These are phyloP conservation scores for Litoditis marina DNA, from an alignment of 2,888 invertebrate genomes.

Conservation along the genomic window DNA sequence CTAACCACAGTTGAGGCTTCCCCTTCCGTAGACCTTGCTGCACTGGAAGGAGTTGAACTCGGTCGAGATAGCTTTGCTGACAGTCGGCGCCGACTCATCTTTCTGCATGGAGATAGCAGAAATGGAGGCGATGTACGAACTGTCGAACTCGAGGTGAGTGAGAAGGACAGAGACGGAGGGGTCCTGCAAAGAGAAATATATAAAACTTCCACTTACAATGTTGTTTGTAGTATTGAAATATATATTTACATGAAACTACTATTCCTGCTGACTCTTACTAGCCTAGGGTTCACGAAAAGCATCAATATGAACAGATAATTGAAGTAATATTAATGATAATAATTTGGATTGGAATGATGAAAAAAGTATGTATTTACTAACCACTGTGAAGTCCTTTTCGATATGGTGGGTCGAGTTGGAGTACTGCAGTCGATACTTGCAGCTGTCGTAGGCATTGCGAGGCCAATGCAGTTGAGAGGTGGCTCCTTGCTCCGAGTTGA, in stretches of 20 bases:
- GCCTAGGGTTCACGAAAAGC: no score
- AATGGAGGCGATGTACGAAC: constrained; percentile 34
- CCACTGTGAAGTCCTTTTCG: constrained; percentile 23
- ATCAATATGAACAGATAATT: no score
- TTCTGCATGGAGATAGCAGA: constrained; percentile 20
- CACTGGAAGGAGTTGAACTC: constrained; percentile 48
- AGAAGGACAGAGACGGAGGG: constrained; percentile 31
- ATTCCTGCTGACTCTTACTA: no score
- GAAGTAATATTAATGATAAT: no score
- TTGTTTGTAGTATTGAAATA: no score
- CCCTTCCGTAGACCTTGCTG: constrained; percentile 51
- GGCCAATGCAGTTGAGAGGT: constrained; percentile 46
- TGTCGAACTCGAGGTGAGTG: constrained; percentile 42
- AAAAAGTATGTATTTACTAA: constrained; percentile 7
- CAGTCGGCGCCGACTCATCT: constrained; percentile 18
- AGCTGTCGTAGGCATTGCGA: constrained; percentile 37
- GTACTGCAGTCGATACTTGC: constrained; percentile 33
- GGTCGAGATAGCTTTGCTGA: constrained; percentile 21
- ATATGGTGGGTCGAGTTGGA: constrained; percentile 31
- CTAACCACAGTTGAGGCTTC: constrained; percentile 54
- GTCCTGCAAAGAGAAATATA: constrained; percentile 26
- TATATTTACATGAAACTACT: no score
- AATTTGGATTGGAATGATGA: background rate
- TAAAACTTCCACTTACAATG: no score
- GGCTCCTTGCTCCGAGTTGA: constrained; percentile 50